These are phyloP conservation scores for Ammodytes dubius DNA, from an alignment of 2,113 vertebrate genomes.

Conservation along the genomic window DNA sequence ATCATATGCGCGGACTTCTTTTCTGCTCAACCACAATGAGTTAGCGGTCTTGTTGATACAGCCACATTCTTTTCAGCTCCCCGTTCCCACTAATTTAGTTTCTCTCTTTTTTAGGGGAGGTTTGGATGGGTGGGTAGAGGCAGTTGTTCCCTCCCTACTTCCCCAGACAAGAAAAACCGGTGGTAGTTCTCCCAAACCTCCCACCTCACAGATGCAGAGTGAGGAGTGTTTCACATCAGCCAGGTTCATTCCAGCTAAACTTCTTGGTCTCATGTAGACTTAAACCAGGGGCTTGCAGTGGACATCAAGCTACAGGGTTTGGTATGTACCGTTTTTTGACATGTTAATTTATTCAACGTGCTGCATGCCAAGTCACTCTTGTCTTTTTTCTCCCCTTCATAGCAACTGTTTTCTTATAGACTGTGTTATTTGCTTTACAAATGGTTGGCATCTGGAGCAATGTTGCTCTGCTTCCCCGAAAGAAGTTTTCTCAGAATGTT, in stretches of 20 bases:
- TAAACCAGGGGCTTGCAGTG: background rate
- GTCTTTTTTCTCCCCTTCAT: background rate
- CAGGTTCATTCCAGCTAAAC: conserved; percentile 47
- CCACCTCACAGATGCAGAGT: conserved; percentile 51
- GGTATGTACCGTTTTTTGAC: conserved; percentile 64
- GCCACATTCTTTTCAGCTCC: conserved; percentile 57
- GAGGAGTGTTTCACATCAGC: conserved; percentile 53
- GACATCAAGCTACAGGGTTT: conserved; percentile 15
- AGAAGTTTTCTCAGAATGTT: background rate
- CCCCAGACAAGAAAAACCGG: conserved; percentile 31
- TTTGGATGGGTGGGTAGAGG: background rate
- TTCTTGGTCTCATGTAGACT: conserved; percentile 27
- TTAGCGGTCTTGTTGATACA: conserved; percentile 47
- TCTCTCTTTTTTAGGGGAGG: background rate
- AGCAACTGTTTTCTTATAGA: background rate
- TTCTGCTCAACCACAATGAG: conserved; percentile 17
- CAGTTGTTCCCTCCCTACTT: conserved; percentile 45
- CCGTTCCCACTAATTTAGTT: conserved; percentile 30
- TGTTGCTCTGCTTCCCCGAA: background rate
- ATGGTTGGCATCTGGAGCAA: background rate
- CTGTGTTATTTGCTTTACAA: conserved; percentile 6
- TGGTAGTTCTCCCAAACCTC: conserved; percentile 37
- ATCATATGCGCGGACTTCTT: background rate
- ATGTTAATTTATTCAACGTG: conserved; percentile 6
- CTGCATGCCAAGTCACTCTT: background rate